Evolutionary conservation across 1,140 invertebrate genomes (phyloP), one percentile per base, ranked within the genome.

Genomic region (Ceratitis capitata): DNA sequence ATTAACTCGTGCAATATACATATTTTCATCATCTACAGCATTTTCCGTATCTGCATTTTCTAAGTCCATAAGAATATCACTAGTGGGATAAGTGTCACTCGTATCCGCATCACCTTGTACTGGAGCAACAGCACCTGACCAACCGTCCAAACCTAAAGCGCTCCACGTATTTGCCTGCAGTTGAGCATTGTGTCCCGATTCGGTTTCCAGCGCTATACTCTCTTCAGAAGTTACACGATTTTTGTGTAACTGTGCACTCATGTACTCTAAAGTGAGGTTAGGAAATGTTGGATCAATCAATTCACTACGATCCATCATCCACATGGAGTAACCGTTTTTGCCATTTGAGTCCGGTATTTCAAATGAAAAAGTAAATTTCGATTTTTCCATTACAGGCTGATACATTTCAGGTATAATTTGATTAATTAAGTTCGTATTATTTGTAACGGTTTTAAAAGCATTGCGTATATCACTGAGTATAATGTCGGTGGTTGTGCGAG

Each of bases 341-440:
- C 12, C 82, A 16, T 3, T 69, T 12, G 6, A 74, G 2, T 83
- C 39, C 39, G 91, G 91, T 86, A 92, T 88, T 87, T 88, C 86
- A 82, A 92, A 92, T 6, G 88, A 74, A 85, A 92, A 89, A 12
- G 49, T 35, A n/a, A 42, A 3, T n/a, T 86, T 42, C 86, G 88
- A 90, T 91, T 89, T 19, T 45, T 45, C 32, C 85, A 16, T 23
- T 86, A 78, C 39, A 87, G 89, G 87, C 47, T 87, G 88, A 84
- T 91, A 92, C 88, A 91, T 90, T 89, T 90, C 86, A 85, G 87
- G 87, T 87, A 92, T 89, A 35, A 90, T 86, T 49, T 88, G 87
- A 47, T 88, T 85, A 39, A 91, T 53, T 35, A 89, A 64, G 2
- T 88, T 85, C 23, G 87, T 89, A 78, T 91, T 89, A 84, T 91